Percentiles rank a stretch among this genome's conserved stretches.
phyloP scores from a whole-genome alignment of 2,113 vertebrate species.

The Callorhinus ursinus region DNA sequence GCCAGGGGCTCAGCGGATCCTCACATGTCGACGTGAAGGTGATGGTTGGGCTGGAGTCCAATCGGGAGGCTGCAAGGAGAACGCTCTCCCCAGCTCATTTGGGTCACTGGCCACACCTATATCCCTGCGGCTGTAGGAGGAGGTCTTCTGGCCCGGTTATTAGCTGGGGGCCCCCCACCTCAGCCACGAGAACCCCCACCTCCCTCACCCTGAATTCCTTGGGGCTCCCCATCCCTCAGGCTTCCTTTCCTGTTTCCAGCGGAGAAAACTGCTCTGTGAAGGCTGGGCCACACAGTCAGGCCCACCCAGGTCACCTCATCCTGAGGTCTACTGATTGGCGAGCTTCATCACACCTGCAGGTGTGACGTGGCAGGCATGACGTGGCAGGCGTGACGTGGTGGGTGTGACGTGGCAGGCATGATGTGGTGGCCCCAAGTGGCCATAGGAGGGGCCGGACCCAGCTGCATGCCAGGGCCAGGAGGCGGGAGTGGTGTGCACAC shows the following conservation, averaged over 20 bases:
- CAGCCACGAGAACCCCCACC: neutral
- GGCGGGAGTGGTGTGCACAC: fast-evolving
- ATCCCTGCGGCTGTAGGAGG: neutral
- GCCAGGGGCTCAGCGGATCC: fast-evolving
- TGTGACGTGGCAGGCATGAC: fast-evolving
- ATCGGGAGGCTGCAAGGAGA: neutral
- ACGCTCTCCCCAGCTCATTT: neutral
- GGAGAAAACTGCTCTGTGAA: neutral
- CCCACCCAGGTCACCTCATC: neutral
- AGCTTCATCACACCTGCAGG: neutral
- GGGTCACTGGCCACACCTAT: fast-evolving
- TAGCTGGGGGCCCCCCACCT: no score
- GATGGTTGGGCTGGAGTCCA: neutral
- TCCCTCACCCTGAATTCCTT: neutral
- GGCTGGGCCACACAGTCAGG: neutral
- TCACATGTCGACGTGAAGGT: fast-evolving
- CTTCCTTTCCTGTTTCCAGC: neutral
- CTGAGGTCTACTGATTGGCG: neutral
- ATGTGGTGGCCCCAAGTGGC: fast-evolving
- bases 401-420: no score
- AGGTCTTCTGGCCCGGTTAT: neutral
- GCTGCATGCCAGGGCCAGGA: fast-evolving
- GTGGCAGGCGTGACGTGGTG: no score
- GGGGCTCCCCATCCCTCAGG: neutral
- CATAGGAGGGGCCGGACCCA: neutral